Evolutionary conservation across 2,888 invertebrate genomes (phyloP).

Genomic region (Ischnus inquisitorius): DNA sequence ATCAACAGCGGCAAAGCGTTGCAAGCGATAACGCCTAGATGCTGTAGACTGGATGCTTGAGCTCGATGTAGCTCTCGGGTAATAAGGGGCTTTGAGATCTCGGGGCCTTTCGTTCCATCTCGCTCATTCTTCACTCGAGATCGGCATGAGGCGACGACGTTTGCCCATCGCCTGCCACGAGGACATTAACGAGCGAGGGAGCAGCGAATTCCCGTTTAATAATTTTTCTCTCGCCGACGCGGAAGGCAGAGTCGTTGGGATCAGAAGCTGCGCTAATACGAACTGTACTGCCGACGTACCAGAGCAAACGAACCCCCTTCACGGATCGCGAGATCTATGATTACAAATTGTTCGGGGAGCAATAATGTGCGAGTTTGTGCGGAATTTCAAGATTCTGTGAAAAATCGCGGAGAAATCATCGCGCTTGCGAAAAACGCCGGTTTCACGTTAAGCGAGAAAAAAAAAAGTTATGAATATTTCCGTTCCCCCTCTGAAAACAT

Average conservation of each 20-base stretch:
- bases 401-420: slow-evolving; percentile 18
- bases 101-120: slow-evolving; percentile 36
- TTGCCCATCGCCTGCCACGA: slow-evolving; percentile 51
- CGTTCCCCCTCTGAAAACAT: background rate
- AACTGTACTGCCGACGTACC: background rate
- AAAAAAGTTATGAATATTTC: background rate
- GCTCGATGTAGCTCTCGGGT: slow-evolving; percentile 46
- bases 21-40: slow-evolving; percentile 52
- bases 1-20: slow-evolving; percentile 16
- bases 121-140: slow-evolving; percentile 47
- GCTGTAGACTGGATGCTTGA: slow-evolving; percentile 31
- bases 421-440: background rate
- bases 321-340: slow-evolving; percentile 38
- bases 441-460: background rate
- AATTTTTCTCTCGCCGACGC: slow-evolving; percentile 58
- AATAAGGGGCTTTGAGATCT: slow-evolving; percentile 56
- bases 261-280: slow-evolving; percentile 24
- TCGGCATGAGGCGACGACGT: slow-evolving; percentile 42
- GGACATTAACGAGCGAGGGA: slow-evolving; percentile 51
- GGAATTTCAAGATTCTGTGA: slow-evolving; percentile 23
- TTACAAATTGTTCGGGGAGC: slow-evolving; percentile 49
- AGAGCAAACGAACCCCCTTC: slow-evolving; percentile 30
- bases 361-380: slow-evolving; percentile 39
- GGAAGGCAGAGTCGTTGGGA: slow-evolving; percentile 47
- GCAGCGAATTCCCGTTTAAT: slow-evolving; percentile 59